Evolutionary conservation across 37 sponge, comb jelly and placozoan genomes (phyloP).

Genomic region (Spongilla lacustris): DNA sequence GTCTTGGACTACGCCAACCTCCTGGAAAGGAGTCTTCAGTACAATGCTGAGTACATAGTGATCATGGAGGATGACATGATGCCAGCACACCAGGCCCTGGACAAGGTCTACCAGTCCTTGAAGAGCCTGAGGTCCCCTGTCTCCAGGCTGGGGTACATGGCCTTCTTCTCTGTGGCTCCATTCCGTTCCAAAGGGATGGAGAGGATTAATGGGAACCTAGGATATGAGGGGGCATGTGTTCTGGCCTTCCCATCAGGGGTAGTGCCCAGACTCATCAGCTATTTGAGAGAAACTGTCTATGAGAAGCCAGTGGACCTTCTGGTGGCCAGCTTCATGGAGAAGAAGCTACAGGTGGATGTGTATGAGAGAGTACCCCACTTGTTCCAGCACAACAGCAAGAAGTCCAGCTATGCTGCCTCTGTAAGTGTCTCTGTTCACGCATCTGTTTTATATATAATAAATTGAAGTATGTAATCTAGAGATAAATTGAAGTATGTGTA

Average conservation of each 20-base stretch:
- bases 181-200: not conserved
- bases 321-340: not conserved
- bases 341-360: not conserved
- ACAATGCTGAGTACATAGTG: not conserved
- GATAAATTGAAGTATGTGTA: too few relatives aligned
- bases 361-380: constrained; percentile 43
- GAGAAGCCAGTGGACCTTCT: not conserved
- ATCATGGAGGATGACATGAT: constrained; percentile 22
- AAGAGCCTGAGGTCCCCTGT: not conserved
- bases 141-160: not conserved
- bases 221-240: not conserved
- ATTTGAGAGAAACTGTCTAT: not conserved
- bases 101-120: not conserved
- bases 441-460: too few relatives aligned
- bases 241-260: not conserved
- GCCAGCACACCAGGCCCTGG: constrained; percentile 11
- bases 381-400: constrained; percentile 31
- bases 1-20: constrained; percentile 26
- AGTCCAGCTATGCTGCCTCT: constrained; percentile 16
- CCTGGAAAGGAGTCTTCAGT: not conserved
- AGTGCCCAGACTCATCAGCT: not conserved
- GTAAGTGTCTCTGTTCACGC: not conserved
- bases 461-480: too few relatives aligned
- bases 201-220: not conserved
- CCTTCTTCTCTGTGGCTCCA: not conserved